Percentiles rank a stretch among this genome's conserved stretches.
Evolutionary conservation across 2,113 vertebrate species (phyloP).

Genomic region (Conger conger): DNA sequence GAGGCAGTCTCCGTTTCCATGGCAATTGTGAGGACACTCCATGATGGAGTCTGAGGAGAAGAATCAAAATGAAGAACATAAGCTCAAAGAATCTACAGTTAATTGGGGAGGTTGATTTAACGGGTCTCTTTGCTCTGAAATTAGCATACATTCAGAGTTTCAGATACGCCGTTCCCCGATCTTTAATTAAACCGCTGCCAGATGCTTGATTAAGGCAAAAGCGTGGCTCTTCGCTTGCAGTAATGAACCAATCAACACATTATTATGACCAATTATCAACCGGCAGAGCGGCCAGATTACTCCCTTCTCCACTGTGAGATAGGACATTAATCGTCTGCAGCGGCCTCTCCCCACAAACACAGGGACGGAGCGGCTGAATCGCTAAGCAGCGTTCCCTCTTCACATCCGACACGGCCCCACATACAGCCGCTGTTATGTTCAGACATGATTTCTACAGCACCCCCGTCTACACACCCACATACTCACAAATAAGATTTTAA

Average conservation of each 20-base stretch:
- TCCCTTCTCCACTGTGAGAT: slow-evolving; percentile 9
- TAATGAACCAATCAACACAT: slow-evolving; percentile 55
- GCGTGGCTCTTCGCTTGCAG: slow-evolving; percentile 33
- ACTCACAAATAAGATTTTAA: slow-evolving; percentile 28
- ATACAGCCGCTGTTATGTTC: neutral
- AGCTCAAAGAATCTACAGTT: slow-evolving; percentile 33
- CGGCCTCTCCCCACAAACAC: neutral
- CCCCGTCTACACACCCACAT: neutral
- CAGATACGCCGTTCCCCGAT: slow-evolving; percentile 17
- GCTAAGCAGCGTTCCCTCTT: neutral
- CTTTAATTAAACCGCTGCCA: slow-evolving; percentile 51
- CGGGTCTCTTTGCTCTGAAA: slow-evolving; percentile 13
- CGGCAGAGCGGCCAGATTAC: slow-evolving; percentile 16
- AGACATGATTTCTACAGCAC: too few species aligned
- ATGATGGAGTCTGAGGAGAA: slow-evolving; percentile 85
- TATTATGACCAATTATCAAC: slow-evolving; percentile 51
- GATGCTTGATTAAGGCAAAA: slow-evolving; percentile 49
- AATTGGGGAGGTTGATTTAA: slow-evolving; percentile 49
- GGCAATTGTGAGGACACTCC: slow-evolving; percentile 97
- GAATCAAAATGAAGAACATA: slow-evolving; percentile 17
- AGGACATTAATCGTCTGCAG: slow-evolving; percentile 20
- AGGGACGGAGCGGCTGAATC: neutral
- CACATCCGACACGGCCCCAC: neutral
- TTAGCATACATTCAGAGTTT: slow-evolving; percentile 33
- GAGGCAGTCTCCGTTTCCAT: slow-evolving; percentile 97